These are phyloP conservation scores for Sialis lutaria DNA, from an alignment of 2,888 invertebrate genomes.

Conservation along the genomic window DNA sequence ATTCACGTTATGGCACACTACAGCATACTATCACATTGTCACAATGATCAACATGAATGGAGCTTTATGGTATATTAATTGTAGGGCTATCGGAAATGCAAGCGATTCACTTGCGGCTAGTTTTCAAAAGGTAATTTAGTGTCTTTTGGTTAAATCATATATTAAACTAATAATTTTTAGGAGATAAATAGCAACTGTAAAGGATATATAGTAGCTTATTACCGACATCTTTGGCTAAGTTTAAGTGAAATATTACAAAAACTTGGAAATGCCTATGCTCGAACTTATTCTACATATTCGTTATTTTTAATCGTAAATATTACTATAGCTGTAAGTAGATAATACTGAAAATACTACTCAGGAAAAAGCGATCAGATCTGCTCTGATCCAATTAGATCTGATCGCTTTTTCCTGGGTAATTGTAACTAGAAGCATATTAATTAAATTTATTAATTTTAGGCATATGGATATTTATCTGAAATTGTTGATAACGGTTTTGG, in stretches of 20 bases:
- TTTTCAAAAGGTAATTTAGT: slow-evolving; percentile 20
- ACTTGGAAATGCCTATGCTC: slow-evolving; percentile 46
- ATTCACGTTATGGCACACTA: slow-evolving; percentile 42
- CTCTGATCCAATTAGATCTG: too few species aligned
- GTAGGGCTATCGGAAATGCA: slow-evolving; percentile 44
- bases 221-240: slow-evolving; percentile 44
- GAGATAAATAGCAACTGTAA: slow-evolving; percentile 37
- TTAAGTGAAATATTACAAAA: slow-evolving; percentile 45
- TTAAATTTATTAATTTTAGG: slow-evolving; percentile 12
- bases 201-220: slow-evolving; percentile 37
- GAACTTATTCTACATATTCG: slow-evolving; percentile 48
- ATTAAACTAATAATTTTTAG: slow-evolving; percentile 18
- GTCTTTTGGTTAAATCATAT: background rate
- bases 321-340: slow-evolving; percentile 33
- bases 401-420: too few species aligned
- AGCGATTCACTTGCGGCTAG: slow-evolving; percentile 22
- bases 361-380: too few species aligned
- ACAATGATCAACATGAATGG: slow-evolving; percentile 59
- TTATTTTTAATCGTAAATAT: slow-evolving; percentile 51
- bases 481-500: slow-evolving; percentile 46
- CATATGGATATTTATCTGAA: slow-evolving; percentile 48
- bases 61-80: slow-evolving; percentile 53
- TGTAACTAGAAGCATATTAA: too few species aligned
- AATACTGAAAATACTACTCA: background rate
- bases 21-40: slow-evolving; percentile 45